Evolutionary conservation across 2,113 vertebrate species (phyloP).

Genomic region (Carollia perspicillata): DNA sequence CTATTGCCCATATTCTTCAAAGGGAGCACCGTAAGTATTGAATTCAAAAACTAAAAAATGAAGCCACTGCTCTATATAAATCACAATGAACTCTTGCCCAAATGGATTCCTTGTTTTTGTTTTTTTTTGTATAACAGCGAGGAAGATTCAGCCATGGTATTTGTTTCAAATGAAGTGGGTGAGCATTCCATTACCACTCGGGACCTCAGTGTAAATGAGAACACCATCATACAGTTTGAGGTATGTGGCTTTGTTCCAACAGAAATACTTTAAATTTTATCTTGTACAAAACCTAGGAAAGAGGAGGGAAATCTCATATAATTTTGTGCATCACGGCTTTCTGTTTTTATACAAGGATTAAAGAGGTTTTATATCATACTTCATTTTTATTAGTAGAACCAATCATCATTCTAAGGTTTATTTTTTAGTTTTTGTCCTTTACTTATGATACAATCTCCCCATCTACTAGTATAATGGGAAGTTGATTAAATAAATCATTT

Average conservation of each 20-base stretch:
- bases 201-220: slow-evolving; percentile 95
- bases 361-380: slow-evolving; percentile 7
- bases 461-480: not conserved
- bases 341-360: slow-evolving; percentile 35
- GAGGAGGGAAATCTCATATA: not conserved
- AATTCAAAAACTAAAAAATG: not conserved
- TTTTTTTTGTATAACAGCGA: slow-evolving; percentile 82
- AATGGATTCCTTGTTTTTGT: not conserved
- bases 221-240: slow-evolving; percentile 98
- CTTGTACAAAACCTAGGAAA: not conserved
- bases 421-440: slow-evolving; percentile 35
- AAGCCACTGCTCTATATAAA: not conserved
- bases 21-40: slow-evolving; percentile 91
- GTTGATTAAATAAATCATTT: slow-evolving; percentile 24
- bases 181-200: slow-evolving; percentile 97
- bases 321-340: slow-evolving; percentile 16
- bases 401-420: not conserved
- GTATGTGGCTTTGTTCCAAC: slow-evolving; percentile 79
- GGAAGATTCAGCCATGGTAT: slow-evolving; percentile 98
- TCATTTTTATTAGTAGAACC: slow-evolving; percentile 16
- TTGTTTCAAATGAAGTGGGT: slow-evolving; percentile 95
- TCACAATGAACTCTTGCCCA: not conserved
- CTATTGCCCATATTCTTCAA: slow-evolving; percentile 96
- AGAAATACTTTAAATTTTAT: slow-evolving; percentile 13
- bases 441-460: not conserved